Evolutionary conservation across 2,797 vertebrate genomes (phyloP), one percentile per base, ranked within the genome.

Genomic region (Telmatherina bonti): DNA sequence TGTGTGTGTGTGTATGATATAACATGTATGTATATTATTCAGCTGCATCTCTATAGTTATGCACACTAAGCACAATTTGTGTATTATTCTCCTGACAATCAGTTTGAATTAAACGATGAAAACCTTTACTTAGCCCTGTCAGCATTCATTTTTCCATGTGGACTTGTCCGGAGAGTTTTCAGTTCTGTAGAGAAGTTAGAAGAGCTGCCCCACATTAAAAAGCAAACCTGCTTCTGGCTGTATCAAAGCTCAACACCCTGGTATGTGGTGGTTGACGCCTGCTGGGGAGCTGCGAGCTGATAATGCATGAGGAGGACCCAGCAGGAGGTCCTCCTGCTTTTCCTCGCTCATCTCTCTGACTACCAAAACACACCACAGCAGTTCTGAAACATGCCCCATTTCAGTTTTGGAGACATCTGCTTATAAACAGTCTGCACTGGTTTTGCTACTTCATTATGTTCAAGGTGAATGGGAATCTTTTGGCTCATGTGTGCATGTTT

Each of bases 51-150:
- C 82, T 93, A 90, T 85, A 89, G 85, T 92, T 92, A 78, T 89
- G 85, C 90, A 89, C 91, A 88, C 76, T 72, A 84, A 85, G 85
- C 86, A 91, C 83, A 86, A 70, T 24, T 72, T 82, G 69, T 84
- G 70, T 85, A 72, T 76, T 80, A 72, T 90, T 91, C 82, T 90
- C 84, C 76, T 91, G 93, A 94, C 93, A 94, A 94, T 94, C 91
- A 90, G 33, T 92, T 93, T 91, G 81, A 91, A 93, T 86, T 93
- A 92, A 91, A 91, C 63, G 59, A 81, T 88, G 69, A 86, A 92
- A 79, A 70, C 9, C 24, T 86, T 80, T 89, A 82, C 87, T 90
- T 91, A 79, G 74, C 72, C 43, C 24, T 12, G 16, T 8, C 27
- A n/a, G 47, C 9, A 31, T 65, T 81, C 10, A 16, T 68, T 78